These are phyloP conservation scores for Poecilobothrus nobilitatus DNA, from an alignment of 2,888 invertebrate genomes.

Conservation along the genomic window DNA sequence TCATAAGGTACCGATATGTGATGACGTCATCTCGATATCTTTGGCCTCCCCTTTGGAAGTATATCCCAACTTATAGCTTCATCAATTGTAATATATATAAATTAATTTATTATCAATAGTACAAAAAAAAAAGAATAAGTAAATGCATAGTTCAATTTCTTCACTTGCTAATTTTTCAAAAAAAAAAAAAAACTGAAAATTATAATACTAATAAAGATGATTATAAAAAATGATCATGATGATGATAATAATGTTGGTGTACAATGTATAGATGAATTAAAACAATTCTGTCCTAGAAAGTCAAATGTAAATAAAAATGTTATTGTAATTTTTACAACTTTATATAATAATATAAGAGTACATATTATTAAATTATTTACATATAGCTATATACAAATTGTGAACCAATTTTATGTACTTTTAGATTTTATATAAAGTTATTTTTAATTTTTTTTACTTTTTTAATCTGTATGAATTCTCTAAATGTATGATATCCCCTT, in stretches of 20 bases:
- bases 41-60: too few species aligned
- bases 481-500: background rate
- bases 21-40: too few species aligned
- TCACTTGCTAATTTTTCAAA: too few species aligned
- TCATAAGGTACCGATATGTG: too few species aligned
- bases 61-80: too few species aligned
- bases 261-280: background rate
- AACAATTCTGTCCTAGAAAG: background rate
- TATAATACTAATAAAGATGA: background rate
- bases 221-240: background rate
- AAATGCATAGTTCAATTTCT: background rate
- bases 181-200: background rate
- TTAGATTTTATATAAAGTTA: too few species aligned
- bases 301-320: conserved; percentile 1
- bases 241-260: background rate
- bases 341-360: too few species aligned
- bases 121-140: background rate
- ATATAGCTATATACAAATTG: too few species aligned
- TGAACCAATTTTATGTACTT: too few species aligned
- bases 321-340: background rate
- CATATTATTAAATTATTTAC: too few species aligned
- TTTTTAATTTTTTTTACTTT: too few species aligned
- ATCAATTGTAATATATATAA: background rate
- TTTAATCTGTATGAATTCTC: too few species aligned
- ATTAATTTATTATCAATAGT: background rate